Evolutionary conservation across 1,140 invertebrate species (phyloP).

Genomic region (Dreissena polymorpha): DNA sequence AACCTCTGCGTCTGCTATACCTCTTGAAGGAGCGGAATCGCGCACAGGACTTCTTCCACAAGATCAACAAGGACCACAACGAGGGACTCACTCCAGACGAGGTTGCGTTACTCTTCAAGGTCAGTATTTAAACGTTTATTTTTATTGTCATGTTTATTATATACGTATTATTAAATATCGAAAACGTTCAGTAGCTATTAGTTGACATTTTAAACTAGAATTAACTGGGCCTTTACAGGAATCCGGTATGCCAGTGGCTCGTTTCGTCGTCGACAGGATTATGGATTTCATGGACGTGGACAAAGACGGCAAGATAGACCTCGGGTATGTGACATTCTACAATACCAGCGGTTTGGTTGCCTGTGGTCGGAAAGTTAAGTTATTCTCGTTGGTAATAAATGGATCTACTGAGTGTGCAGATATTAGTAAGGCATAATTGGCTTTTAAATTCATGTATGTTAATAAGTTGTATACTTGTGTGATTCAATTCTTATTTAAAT

Average conservation of each 20-base stretch:
- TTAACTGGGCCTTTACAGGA: constrained; percentile 49
- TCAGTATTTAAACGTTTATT: neutral
- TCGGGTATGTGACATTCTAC: constrained; percentile 52
- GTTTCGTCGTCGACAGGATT: constrained; percentile 64
- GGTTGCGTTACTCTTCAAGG: constrained; percentile 62
- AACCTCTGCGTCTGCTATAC: constrained; percentile 65
- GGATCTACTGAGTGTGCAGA: neutral
- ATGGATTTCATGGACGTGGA: constrained; percentile 69
- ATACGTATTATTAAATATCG: too few species aligned
- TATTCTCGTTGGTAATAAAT: too few species aligned
- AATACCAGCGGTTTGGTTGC: neutral
- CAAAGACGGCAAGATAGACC: constrained; percentile 64
- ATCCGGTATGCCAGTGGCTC: constrained; percentile 64
- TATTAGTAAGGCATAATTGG: too few species aligned
- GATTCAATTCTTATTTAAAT: too few species aligned
- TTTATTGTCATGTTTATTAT: too few species aligned
- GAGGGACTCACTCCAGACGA: constrained; percentile 62
- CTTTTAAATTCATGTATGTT: too few species aligned
- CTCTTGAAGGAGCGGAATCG: constrained; percentile 68
- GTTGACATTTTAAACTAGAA: too few species aligned
- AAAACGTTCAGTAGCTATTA: too few species aligned
- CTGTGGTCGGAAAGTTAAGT: too few species aligned
- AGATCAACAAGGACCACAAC: constrained; percentile 70
- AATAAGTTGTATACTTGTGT: too few species aligned
- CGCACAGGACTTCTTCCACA: constrained; percentile 69